Percentiles rank a stretch among this genome's conserved stretches.
Evolutionary conservation across 2,113 vertebrate species (phyloP).

Genomic region (Corythaixoides concolor): DNA sequence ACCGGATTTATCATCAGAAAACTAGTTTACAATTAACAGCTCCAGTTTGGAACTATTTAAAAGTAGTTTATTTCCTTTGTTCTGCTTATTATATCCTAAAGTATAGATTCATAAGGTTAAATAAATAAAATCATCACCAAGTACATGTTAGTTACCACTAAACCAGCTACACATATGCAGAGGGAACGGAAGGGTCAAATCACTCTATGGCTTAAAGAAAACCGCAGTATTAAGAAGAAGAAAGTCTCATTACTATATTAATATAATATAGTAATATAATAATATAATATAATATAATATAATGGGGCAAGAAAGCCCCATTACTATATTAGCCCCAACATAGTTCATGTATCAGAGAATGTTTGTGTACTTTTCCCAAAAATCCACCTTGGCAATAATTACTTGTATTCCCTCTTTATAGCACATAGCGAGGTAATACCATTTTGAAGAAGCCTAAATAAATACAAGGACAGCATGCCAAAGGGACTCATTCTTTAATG

Average conservation of each 20-base stretch:
- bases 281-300: too few species aligned
- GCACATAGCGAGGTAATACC: not conserved
- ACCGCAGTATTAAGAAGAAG: not conserved
- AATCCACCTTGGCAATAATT: not conserved
- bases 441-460: not conserved
- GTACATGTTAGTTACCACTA: too few species aligned
- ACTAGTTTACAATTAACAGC: not conserved
- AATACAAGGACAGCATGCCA: not conserved
- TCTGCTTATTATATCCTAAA: not conserved
- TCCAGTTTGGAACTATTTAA: not conserved
- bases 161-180: not conserved
- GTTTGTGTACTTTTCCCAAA: not conserved
- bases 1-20: not conserved
- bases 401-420: not conserved
- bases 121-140: not conserved
- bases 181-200: not conserved
- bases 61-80: not conserved
- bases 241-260: too few species aligned
- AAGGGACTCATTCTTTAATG: not conserved
- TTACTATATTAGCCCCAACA: not conserved
- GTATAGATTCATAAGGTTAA: not conserved
- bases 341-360: not conserved
- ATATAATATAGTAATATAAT: too few species aligned
- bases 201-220: not conserved
- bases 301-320: too few species aligned